Evolutionary conservation across 2,888 invertebrate genomes (phyloP), one percentile per base, ranked within the genome.

Genomic region (Drosophila meridionalis): DNA sequence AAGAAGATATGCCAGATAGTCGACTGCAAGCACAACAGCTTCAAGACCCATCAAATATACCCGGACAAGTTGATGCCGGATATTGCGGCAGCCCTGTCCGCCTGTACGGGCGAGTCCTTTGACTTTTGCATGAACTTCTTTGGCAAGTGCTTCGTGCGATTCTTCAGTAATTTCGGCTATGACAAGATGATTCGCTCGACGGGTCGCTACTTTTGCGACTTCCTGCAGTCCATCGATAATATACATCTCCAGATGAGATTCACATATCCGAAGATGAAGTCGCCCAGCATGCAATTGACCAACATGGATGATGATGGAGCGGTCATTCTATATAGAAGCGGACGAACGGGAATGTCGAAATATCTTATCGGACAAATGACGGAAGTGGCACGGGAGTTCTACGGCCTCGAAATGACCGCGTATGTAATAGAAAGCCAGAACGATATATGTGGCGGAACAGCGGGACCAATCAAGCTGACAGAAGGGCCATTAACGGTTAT

Each of bases 231-330:
- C 12, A 97, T 98, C 62, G 98, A 98, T 93, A 98, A 97, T 91
- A 96, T 98, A 76, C 98, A 98, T 92, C 95, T 97, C 82, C 97
- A 97, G 89, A 98, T 98, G 96, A 94, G 97, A 69, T 97, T 98
- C 92, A 97, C 98, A 8, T 98, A 98, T 93, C 98, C 98, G 0
- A 97, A 97, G 93, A 97, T 99, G 97, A 96, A 97, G 89, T 97
- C 97, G 6, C 98, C 98, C 0, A 97, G 97, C 55, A 98, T 98
- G 96, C 97, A 97, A 92, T 95, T 98, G 76, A 96, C 97, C 0
- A 95, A 96, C 65, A 96, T 97, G 79, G 98, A 98, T 89, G 94
- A 95, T 43, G 95, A 96, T 62, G 98, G 92, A 4, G 97, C 98
- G 1, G 95, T 97, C 69, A 94, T 98, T 52, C 96, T 98, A 9